A percentile compares a stretch with the other conserved stretches of the same genome.
phyloP scores from a whole-genome alignment of 2,888 invertebrate genomes.

The Heterodera filipjevi region DNA sequence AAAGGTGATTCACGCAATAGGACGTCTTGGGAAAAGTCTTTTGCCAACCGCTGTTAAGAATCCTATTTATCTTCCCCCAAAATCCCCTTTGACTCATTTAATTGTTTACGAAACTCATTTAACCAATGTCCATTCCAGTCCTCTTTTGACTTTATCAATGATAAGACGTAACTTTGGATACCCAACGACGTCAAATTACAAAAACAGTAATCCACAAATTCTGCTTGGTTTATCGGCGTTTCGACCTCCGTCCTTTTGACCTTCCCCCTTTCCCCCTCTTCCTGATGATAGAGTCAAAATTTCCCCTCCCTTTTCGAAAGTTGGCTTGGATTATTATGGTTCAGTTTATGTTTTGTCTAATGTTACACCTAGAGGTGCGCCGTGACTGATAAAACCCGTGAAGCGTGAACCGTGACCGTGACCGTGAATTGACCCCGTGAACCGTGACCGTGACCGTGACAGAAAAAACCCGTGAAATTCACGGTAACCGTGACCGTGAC shows the following conservation, averaged over 20 bases:
- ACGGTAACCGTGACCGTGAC: too few relatives aligned
- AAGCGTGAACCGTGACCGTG: too few relatives aligned
- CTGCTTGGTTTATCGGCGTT: background rate
- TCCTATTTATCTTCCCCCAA: background rate
- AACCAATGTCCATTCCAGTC: background rate
- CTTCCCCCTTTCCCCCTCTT: constrained; percentile 1
- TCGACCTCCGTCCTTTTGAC: background rate
- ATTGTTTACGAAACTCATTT: background rate
- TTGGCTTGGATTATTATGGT: constrained; percentile 2
- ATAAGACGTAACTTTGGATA: background rate
- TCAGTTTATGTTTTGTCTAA: background rate
- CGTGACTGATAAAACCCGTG: too few relatives aligned
- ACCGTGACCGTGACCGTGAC: too few relatives aligned
- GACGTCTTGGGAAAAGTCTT: background rate
- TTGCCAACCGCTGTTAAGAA: background rate
- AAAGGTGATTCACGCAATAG: background rate
- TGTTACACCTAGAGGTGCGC: too few relatives aligned
- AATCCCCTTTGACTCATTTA: background rate
- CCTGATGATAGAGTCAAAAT: background rate
- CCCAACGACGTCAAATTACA: background rate
- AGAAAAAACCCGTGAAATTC: too few relatives aligned
- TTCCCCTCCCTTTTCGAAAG: background rate
- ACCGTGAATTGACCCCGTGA: too few relatives aligned
- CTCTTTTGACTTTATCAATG: background rate
- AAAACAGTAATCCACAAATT: background rate